Conservation (phyloP, 2,888 invertebrate genomes). For the Drosophila recens region DNA sequence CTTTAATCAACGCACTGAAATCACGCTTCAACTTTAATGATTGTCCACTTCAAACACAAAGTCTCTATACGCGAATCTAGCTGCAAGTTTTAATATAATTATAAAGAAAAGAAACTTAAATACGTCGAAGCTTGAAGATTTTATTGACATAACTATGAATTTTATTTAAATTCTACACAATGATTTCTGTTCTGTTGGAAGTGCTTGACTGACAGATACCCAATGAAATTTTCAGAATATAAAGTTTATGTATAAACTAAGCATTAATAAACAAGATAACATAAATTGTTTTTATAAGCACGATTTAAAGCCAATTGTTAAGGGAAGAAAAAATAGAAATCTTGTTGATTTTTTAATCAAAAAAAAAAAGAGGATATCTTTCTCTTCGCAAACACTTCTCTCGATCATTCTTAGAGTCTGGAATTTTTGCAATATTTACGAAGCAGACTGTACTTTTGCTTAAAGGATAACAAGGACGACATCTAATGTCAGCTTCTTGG, state of each 20-base stretch:
- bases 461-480: conserved; percentile 34
- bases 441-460: conserved; percentile 34
- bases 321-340: background rate
- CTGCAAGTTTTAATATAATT: background rate
- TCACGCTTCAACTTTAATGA: conserved; percentile 8
- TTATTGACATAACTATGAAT: too few relatives aligned
- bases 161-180: background rate
- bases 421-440: background rate
- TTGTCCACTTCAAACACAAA: conserved; percentile 11
- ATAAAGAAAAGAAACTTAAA: background rate
- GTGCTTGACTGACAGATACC: background rate
- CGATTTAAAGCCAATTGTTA: background rate
- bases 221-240: background rate
- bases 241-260: background rate
- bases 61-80: conserved; percentile 13
- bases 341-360: background rate
- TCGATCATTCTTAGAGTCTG: background rate
- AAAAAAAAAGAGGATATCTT: background rate
- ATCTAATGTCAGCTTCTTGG: conserved; percentile 30
- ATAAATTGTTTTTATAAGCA: background rate
- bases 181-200: background rate
- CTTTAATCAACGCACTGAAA: conserved; percentile 9
- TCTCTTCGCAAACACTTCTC: background rate
- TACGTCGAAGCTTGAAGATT: too few relatives aligned
- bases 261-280: too few relatives aligned